A percentile compares a stretch with the other conserved stretches of the same genome.
Conservation (phyloP, 1,140 invertebrate species). For the Pararge aegeria region DNA sequence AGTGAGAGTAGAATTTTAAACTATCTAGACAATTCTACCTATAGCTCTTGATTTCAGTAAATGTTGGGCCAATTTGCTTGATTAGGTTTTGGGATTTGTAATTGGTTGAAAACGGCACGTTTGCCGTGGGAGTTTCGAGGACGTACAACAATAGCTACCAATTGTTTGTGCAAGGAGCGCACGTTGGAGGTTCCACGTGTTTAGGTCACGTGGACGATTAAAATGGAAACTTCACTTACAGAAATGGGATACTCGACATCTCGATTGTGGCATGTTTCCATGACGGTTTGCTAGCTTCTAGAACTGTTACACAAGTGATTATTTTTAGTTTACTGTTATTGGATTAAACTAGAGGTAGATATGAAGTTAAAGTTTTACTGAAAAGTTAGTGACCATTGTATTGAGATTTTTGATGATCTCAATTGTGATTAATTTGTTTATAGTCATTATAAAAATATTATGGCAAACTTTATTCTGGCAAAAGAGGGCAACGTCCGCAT, state of each 20-base stretch:
- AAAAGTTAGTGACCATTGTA: too few species aligned
- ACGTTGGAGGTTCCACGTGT: constrained; percentile 42
- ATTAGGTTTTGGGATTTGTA: too few species aligned
- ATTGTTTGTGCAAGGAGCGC: constrained; percentile 34
- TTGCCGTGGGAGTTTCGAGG: constrained; percentile 31
- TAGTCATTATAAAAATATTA: too few species aligned
- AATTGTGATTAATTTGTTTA: too few species aligned
- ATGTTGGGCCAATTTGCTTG: not conserved
- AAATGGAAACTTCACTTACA: not conserved
- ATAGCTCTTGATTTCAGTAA: too few species aligned
- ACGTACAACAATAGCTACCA: constrained; percentile 26
- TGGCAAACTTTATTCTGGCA: too few species aligned
- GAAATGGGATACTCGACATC: not conserved
- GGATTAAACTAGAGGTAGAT: too few species aligned
- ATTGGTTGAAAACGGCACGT: constrained; percentile 25
- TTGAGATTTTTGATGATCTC: too few species aligned
- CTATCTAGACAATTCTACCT: too few species aligned
- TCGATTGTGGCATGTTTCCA: not conserved
- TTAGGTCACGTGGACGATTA: constrained; percentile 33
- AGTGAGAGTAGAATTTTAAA: too few species aligned
- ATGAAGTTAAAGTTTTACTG: too few species aligned
- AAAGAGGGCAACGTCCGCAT: too few species aligned
- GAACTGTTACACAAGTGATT: not conserved
- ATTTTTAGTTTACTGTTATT: not conserved
- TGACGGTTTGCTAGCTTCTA: not conserved